Evolutionary conservation across 2,888 invertebrate species (phyloP).

Genomic region (Pecten maximus): DNA sequence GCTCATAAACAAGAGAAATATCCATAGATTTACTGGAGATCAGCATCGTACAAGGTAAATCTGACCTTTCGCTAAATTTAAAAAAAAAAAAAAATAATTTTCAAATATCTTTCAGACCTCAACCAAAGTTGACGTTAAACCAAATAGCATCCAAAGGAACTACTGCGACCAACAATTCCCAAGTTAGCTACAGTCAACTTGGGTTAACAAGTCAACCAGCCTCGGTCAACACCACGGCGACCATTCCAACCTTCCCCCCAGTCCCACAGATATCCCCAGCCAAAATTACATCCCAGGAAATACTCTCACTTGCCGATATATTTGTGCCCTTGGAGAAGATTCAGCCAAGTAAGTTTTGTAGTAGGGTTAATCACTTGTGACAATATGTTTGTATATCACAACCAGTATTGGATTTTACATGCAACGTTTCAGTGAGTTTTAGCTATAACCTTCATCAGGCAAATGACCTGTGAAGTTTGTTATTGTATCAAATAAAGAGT

Average conservation of each 20-base stretch:
- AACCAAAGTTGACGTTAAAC: slow-evolving; percentile 68
- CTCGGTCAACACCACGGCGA: slow-evolving; percentile 45
- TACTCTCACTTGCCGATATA: slow-evolving; percentile 87
- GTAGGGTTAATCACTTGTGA: too few species aligned
- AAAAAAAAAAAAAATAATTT: too few species aligned
- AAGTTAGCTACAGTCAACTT: slow-evolving; percentile 39
- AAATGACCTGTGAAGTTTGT: too few species aligned
- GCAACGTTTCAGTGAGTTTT: too few species aligned
- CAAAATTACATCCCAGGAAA: slow-evolving; percentile 53
- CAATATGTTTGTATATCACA: too few species aligned
- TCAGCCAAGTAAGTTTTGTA: slow-evolving; percentile 87
- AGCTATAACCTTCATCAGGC: too few species aligned
- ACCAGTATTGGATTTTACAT: too few species aligned
- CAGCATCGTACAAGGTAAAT: too few species aligned
- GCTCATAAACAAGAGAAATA: too few species aligned
- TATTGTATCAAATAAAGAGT: too few species aligned
- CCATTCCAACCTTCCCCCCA: slow-evolving; percentile 45
- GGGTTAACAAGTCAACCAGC: slow-evolving; percentile 1
- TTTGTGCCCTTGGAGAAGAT: slow-evolving; percentile 90
- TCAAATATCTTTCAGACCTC: slow-evolving; percentile 42
- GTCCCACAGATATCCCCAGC: slow-evolving; percentile 39
- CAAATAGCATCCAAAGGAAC: slow-evolving; percentile 66
- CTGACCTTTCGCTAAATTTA: too few species aligned
- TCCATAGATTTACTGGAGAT: too few species aligned
- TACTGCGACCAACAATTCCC: neutral